Conservation (phyloP, 2,113 vertebrate species). For the Aldabrachelys gigantea region DNA sequence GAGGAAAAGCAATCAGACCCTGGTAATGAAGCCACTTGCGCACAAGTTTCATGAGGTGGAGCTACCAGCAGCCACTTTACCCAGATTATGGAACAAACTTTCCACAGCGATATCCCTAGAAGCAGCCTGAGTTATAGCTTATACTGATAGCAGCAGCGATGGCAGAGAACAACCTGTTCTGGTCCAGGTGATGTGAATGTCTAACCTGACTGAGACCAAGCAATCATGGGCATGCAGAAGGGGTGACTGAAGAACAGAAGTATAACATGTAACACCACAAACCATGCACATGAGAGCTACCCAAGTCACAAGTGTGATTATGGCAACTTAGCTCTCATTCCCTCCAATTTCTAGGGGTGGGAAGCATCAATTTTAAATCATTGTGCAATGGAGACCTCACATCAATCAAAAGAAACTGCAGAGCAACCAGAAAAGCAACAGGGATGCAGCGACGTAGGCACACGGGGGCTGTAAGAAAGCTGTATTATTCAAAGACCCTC, state of each 20-base stretch:
- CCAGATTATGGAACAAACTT: background rate
- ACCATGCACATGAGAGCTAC: background rate
- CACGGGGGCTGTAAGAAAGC: accelerated
- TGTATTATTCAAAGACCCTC: background rate
- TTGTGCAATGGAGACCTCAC: background rate
- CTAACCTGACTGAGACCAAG: background rate
- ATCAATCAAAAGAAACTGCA: background rate
- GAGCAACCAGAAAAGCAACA: background rate
- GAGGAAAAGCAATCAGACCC: background rate
- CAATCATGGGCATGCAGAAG: background rate
- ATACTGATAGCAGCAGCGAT: background rate
- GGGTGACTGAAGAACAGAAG: background rate
- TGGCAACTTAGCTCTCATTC: background rate
- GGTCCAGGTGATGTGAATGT: background rate
- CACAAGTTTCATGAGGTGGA: background rate
- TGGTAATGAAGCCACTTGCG: background rate
- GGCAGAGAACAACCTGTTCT: background rate
- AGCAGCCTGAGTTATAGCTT: background rate
- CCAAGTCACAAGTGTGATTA: accelerated
- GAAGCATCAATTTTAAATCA: background rate
- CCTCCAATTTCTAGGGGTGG: background rate
- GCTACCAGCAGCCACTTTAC: background rate
- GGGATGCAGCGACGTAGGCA: accelerated
- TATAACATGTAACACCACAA: background rate
- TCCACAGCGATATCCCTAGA: too few relatives aligned